Evolutionary conservation across 2,888 invertebrate species (phyloP).

Genomic region (Drosophila meridionalis): DNA sequence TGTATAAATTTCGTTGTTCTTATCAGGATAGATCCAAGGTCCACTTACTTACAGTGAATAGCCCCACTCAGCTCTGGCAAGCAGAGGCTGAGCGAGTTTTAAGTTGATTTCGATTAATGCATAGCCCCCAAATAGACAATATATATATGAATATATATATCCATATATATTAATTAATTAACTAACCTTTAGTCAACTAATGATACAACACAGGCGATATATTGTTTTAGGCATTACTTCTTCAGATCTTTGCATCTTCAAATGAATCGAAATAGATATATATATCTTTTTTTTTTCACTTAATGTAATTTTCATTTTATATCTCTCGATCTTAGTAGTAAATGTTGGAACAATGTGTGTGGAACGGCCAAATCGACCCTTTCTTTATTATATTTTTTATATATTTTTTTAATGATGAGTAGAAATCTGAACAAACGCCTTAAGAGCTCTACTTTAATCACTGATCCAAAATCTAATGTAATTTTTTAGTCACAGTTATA

Average conservation of each 20-base stretch:
- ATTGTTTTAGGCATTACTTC: background rate
- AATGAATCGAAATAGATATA: background rate
- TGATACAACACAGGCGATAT: background rate
- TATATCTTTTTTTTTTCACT: background rate
- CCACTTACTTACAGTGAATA: constrained; percentile 5
- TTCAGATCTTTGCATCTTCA: background rate
- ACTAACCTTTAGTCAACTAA: background rate
- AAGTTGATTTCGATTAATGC: background rate
- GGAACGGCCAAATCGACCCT: constrained; percentile 31
- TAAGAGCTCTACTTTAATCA: constrained; percentile 49
- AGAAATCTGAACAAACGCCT: constrained; percentile 53
- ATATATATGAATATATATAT: background rate
- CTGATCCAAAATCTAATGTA: constrained; percentile 31
- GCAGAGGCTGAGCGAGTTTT: background rate
- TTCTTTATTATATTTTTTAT: constrained; percentile 34
- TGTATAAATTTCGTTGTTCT: background rate
- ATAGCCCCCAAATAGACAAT: background rate
- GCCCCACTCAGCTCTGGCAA: background rate
- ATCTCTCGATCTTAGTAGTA: background rate
- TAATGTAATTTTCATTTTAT: background rate
- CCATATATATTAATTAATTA: background rate
- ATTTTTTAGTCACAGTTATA: constrained; percentile 32
- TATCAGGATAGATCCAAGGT: background rate
- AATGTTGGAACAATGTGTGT: constrained; percentile 8
- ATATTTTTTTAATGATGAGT: constrained; percentile 12